These are phyloP conservation scores for Scaptomyza caliginosa DNA, from an alignment of 2,888 invertebrate species.

Conservation along the genomic window DNA sequence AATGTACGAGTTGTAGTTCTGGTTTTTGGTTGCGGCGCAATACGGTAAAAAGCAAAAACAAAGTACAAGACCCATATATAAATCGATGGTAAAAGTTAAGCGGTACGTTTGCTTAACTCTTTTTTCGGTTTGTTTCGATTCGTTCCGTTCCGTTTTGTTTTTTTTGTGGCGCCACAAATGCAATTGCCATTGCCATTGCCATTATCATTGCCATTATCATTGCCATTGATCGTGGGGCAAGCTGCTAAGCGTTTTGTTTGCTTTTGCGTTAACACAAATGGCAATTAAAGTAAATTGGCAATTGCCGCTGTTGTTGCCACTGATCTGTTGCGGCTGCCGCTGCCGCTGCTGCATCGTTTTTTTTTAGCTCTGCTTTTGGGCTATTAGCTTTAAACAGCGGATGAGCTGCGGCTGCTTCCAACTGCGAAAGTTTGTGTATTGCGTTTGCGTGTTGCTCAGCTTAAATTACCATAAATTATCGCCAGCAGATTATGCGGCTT, in stretches of 20 bases:
- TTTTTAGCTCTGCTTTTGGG: slow-evolving; percentile 41
- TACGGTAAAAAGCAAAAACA: slow-evolving; percentile 16
- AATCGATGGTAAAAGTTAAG: slow-evolving; percentile 66
- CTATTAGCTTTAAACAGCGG: slow-evolving; percentile 44
- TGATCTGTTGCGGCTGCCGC: slow-evolving; percentile 14
- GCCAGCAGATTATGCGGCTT: slow-evolving; percentile 62
- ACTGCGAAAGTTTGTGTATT: slow-evolving; percentile 56
- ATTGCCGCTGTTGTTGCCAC: slow-evolving; percentile 33
- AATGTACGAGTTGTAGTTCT: slow-evolving; percentile 46
- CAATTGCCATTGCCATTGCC: not conserved
- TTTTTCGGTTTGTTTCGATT: slow-evolving; percentile 28
- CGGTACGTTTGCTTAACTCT: slow-evolving; percentile 43
- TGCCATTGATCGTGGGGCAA: slow-evolving; percentile 32
- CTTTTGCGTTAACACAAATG: slow-evolving; percentile 72
- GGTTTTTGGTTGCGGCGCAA: slow-evolving; percentile 22
- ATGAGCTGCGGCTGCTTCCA: slow-evolving; percentile 39
- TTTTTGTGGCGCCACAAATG: slow-evolving; percentile 34
- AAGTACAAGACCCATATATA: slow-evolving; percentile 49
- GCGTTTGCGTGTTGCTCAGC: slow-evolving; percentile 62
- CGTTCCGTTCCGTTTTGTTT: not conserved
- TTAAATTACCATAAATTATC: slow-evolving; percentile 74
- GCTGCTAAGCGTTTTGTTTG: slow-evolving; percentile 68
- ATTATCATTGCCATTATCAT: not conserved
- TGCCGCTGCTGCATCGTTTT: slow-evolving; percentile 18
- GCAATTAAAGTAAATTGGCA: slow-evolving; percentile 70